Base-by-base conservation (phyloP, 2,797 vertebrate species). In the Saxicola maurus region DNA sequence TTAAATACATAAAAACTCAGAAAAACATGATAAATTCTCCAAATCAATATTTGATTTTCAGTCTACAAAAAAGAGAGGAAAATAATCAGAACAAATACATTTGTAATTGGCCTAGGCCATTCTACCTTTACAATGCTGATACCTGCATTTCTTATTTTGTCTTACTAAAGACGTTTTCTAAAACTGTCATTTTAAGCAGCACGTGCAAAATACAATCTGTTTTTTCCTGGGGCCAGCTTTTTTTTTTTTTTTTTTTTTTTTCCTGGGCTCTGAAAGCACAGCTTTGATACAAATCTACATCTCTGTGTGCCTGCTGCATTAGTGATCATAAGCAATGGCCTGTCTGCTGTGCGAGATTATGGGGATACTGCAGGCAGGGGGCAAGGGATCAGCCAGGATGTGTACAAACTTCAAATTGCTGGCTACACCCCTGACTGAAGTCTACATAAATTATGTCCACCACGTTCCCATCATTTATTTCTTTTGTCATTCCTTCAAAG, bases 401-500 rank as follows among this genome's bases (percentile, higher is more conserved):
- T 92, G 92, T 93, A 93, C 92, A 94, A 95, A 93, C 89, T 91
- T 94, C 94, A 95, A 94, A 96, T 93, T 88, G 78, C 88, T 77
- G 87, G 73, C 83, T 92, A 95, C 94, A 93, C 87, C 87, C 85
- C 88, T 93, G 92, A 92, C 94, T 95, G 91, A 95, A 96, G 91
- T 79, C 89, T 87, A 94, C 90, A 96, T 96, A 95, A 96, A 96
- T 96, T 96, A 96, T 95, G 92, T 91, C 75, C 94, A 95, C 89
- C 94, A 94, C 61, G 40, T 94, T 90, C 91, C 64, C 87, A 93
- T 95, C 95, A 95, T 93, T 94, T 94, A 95, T 95, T 94, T 89
- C 94, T 95, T 95, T 95, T 96, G 94, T 93, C 94, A 95, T 93
- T 95, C 95, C 96, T 96, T 96, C 94, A 96, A 96, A 96, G 96